Evolutionary conservation across 2,797 vertebrate genomes (phyloP).

Genomic region (Acropternis orthonyx): DNA sequence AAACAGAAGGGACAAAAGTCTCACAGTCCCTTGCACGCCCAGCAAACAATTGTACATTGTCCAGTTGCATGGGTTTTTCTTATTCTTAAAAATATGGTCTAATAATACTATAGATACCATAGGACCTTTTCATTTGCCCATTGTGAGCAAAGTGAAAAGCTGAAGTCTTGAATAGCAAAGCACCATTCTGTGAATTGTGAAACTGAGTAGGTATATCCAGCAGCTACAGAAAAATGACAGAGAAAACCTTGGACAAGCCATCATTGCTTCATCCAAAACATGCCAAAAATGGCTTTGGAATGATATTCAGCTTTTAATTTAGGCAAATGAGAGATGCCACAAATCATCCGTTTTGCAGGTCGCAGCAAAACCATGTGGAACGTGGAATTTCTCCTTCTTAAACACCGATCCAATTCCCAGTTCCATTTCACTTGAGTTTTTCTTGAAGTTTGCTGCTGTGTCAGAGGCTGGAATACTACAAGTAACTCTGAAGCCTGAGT

Average conservation of each 20-base stretch:
- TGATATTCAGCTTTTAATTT: conserved; percentile 4
- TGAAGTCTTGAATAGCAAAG: neutral
- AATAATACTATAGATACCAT: neutral
- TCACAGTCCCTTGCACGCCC: neutral
- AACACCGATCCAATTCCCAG: neutral
- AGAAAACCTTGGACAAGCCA: neutral
- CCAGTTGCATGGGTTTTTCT: neutral
- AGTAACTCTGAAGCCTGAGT: neutral
- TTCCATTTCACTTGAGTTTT: neutral
- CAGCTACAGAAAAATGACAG: neutral
- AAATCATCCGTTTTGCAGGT: neutral
- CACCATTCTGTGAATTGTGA: neutral
- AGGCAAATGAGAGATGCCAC: conserved; percentile 12
- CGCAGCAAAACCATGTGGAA: neutral
- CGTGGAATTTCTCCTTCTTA: neutral
- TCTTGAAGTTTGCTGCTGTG: neutral
- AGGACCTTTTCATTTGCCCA: neutral
- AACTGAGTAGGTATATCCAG: neutral
- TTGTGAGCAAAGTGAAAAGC: neutral
- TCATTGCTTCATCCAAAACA: conserved; percentile 3
- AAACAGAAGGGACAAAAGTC: neutral
- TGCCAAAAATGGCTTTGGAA: neutral
- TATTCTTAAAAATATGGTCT: neutral
- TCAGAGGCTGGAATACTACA: neutral
- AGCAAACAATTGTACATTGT: neutral